Percentiles rank a stretch among this genome's conserved stretches.
These are phyloP conservation scores for Dasypolia templi DNA, from an alignment of 2,888 invertebrate species.

Conservation along the genomic window DNA sequence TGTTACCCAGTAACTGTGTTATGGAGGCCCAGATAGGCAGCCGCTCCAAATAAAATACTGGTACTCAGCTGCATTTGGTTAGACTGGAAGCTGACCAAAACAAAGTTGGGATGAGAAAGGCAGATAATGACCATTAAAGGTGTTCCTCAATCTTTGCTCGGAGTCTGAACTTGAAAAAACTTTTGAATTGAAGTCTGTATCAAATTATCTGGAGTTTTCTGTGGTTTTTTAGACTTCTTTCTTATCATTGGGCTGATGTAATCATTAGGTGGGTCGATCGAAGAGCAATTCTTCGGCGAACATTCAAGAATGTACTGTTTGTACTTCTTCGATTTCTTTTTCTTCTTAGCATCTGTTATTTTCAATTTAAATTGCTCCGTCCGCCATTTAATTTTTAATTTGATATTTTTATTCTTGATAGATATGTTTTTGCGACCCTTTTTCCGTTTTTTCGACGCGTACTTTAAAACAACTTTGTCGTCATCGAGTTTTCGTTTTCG, in stretches of 20 bases:
- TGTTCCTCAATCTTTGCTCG: conserved; percentile 23
- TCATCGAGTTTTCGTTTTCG: conserved; percentile 31
- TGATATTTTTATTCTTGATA: conserved; percentile 71
- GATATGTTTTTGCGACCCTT: conserved; percentile 62
- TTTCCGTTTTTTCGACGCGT: conserved; percentile 40
- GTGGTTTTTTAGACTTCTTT: conserved; percentile 66
- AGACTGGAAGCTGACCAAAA: no score
- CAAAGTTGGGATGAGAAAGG: no score
- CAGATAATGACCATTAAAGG: no score
- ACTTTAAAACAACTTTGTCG: conserved; percentile 41
- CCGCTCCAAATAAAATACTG: no score
- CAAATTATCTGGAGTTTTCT: conserved; percentile 76
- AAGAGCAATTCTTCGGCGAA: conserved; percentile 57
- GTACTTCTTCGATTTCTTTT: conserved; percentile 53
- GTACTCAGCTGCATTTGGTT: no score
- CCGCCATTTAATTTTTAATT: conserved; percentile 78
- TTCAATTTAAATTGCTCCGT: conserved; percentile 73
- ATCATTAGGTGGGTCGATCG: conserved; percentile 73
- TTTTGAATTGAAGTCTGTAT: conserved; percentile 81
- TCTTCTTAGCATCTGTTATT: conserved; percentile 67
- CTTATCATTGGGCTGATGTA: conserved; percentile 70
- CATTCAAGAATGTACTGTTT: conserved; percentile 82
- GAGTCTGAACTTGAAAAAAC: conserved; percentile 76
- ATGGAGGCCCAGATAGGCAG: no score
- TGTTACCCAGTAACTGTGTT: no score